phyloP scores from a whole-genome alignment of 2,888 invertebrate genomes.

The Eurytoma californica region DNA sequence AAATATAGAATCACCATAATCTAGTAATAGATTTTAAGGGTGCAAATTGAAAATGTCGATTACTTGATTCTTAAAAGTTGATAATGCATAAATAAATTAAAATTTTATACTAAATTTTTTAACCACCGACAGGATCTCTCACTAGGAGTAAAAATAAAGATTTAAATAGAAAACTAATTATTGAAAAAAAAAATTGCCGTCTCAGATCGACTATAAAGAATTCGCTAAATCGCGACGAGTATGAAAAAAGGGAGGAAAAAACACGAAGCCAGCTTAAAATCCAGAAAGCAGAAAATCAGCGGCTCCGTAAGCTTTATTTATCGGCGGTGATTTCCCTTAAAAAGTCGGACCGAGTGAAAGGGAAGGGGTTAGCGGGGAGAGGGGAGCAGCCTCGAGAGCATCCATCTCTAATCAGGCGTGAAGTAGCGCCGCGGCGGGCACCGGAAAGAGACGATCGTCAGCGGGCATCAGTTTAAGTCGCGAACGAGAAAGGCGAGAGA shows the following conservation, averaged over 20 bases:
- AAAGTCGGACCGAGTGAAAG: constrained; percentile 29
- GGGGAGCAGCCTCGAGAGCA: constrained; percentile 23
- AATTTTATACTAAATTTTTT: no score
- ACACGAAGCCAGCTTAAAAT: constrained; percentile 8
- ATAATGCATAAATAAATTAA: no score
- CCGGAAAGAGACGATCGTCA: constrained; percentile 48
- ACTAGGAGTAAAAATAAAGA: no score
- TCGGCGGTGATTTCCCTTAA: constrained; percentile 45
- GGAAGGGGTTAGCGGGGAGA: constrained; percentile 8
- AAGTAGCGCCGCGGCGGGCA: constrained; percentile 29
- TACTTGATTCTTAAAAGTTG: no score
- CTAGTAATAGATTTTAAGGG: no score
- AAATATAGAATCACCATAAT: no score
- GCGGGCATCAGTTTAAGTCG: constrained; percentile 45
- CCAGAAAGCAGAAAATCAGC: constrained; percentile 44
- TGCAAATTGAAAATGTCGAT: no score
- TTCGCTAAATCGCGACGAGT: no score
- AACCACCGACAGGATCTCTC: no score
- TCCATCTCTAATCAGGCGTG: constrained; percentile 53
- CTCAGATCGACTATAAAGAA: no score
- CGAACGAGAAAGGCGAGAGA: constrained; percentile 23
- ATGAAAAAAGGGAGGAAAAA: neutral
- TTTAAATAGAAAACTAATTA: no score
- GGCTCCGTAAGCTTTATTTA: constrained; percentile 46
- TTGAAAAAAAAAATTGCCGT: no score